phyloP scores from a whole-genome alignment of 2,797 vertebrate species.

The Sitta carolinensis region DNA sequence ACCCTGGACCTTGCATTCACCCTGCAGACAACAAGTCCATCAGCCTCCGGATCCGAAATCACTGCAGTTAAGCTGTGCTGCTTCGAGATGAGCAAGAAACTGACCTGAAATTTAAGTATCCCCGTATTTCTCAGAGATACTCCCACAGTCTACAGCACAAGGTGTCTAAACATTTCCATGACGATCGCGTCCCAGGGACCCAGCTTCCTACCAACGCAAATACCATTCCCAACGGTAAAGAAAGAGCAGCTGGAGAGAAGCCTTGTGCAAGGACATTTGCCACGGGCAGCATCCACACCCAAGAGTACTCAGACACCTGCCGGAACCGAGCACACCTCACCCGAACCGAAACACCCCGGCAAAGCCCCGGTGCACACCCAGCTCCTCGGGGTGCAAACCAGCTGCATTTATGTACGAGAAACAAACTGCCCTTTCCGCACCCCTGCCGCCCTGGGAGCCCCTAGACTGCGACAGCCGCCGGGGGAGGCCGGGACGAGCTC shows the following conservation, averaged over 20 bases:
- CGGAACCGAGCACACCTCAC: too few species aligned
- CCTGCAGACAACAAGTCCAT: background rate
- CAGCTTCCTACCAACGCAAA: background rate
- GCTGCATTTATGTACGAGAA: background rate
- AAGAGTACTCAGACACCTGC: accelerated
- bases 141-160: background rate
- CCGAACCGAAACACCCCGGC: accelerated
- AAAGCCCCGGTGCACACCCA: accelerated
- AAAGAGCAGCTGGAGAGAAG: too few species aligned
- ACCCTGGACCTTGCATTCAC: accelerated
- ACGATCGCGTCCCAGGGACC: background rate
- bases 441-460: background rate
- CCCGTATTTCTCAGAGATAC: background rate
- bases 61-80: background rate
- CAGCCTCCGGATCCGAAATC: background rate
- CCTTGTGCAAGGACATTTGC: background rate
- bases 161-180: accelerated
- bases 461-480: background rate
- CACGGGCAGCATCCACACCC: accelerated
- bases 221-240: accelerated
- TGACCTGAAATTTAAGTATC: background rate
- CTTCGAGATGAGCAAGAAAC: accelerated
- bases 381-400: accelerated
- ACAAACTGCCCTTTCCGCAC: background rate
- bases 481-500: background rate